phyloP scores from a whole-genome alignment of 2,797 vertebrate genomes.

The Melanotaenia trifasciata region DNA sequence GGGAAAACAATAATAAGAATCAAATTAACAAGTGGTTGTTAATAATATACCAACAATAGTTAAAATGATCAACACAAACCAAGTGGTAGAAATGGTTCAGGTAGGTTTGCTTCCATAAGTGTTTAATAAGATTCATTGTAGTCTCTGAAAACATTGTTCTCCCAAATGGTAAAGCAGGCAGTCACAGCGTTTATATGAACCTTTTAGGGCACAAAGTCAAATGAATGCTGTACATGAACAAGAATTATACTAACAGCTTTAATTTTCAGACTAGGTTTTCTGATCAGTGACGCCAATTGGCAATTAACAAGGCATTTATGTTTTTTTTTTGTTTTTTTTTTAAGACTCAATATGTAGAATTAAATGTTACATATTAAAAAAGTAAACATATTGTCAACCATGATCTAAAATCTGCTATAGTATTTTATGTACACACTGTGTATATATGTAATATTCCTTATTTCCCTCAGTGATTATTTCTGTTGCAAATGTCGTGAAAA shows the following conservation, averaged over 20 bases:
- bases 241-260: not conserved
- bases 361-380: conserved; percentile 9
- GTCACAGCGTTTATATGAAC: conserved; percentile 7
- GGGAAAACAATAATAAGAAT: not conserved
- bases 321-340: not conserved
- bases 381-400: conserved; percentile 10
- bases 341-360: conserved; percentile 18
- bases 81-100: too few species aligned
- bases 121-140: too few species aligned
- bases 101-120: too few species aligned
- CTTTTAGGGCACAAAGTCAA: not conserved
- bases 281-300: conserved; percentile 2
- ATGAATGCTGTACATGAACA: not conserved
- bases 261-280: not conserved
- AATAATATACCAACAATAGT: too few species aligned
- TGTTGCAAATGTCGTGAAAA: conserved; percentile 55
- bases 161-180: too few species aligned
- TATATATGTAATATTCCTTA: conserved; percentile 10
- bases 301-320: not conserved
- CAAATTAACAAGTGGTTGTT: too few species aligned
- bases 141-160: too few species aligned
- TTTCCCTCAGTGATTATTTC: conserved; percentile 20
- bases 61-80: too few species aligned
- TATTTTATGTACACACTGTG: not conserved
- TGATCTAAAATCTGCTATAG: not conserved